Base-by-base conservation (phyloP, 1,140 invertebrate species). In the Apis dorsata region DNA sequence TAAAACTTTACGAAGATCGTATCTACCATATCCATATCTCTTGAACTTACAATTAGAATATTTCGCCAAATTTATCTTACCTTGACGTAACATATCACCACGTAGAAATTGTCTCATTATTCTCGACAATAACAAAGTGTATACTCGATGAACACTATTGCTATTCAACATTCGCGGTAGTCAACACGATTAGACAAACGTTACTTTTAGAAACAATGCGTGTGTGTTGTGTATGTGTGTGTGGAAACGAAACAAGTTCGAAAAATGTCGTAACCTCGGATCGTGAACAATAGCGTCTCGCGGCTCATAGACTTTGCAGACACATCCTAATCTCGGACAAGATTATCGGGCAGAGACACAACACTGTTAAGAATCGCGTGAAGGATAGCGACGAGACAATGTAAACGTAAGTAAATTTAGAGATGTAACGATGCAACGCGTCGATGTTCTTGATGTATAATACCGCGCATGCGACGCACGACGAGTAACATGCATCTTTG, bases 371-470 rank as follows among this genome's bases (percentile, higher is more conserved):
- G 71, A 19, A 15, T 34, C 57, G 59, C 59, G 55, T 71, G 28
- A 53, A 59, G 34, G 51, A 60, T 62, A 71, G 66, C 21, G 21
- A 62, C 78, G 81, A 78, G 70, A 84, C 84, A 88, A 81, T 88
- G 79, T 85, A 86, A 60, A 68, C 62, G 34, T 44, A 81, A 70
- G 69, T 88, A 83, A 88, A 83, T 88, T 83, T 85, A 80, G 86
- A 81, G 68, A 2, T 53, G 87, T 49, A 76, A 59, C 49, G 63
- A 72, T 49, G 76, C 62, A 66, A 83, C 72, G 86, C 87, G 62
- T 76, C 72, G 83, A 80, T 82, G 84, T 81, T 28, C 59, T 15
- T 84, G 81, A 90, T 84, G 81, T 68, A 89, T 68, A 44, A 44
- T 44, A 44, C 13, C 51, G 51, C 83, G 88, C 63, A 71, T 89